Evolutionary conservation across 1,140 invertebrate genomes (phyloP).

Genomic region (Lepidurus packardi): DNA sequence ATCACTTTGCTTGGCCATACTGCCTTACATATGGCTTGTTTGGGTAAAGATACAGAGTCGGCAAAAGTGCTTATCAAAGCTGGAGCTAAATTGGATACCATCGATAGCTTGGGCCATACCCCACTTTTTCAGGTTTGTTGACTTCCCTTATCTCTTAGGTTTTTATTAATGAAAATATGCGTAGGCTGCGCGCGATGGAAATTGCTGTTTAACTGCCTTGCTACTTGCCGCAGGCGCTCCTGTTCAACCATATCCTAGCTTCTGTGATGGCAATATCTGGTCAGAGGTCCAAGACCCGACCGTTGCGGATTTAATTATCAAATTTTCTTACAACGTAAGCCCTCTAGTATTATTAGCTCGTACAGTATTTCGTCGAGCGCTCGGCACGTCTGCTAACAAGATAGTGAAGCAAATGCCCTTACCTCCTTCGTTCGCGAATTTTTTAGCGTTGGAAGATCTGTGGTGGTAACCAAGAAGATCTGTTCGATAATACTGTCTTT

Average conservation of each 20-base stretch:
- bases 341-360: background rate
- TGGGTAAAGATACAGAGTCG: constrained; percentile 28
- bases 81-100: constrained; percentile 23
- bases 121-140: constrained; percentile 29
- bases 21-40: constrained; percentile 31
- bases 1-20: constrained; percentile 32
- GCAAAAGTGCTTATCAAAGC: constrained; percentile 29
- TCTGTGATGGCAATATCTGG: constrained; percentile 8
- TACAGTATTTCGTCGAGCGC: background rate
- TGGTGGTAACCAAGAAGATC: background rate
- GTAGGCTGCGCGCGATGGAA: constrained; percentile 32
- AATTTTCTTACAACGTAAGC: background rate
- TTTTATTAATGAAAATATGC: background rate
- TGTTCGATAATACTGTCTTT: background rate
- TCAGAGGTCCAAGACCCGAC: background rate
- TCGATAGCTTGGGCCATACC: constrained; percentile 31
- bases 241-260: background rate
- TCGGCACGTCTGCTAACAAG: background rate
- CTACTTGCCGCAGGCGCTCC: constrained; percentile 27
- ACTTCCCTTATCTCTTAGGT: background rate
- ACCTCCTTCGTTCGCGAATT: background rate
- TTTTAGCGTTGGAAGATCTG: background rate
- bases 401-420: background rate
- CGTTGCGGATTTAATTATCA: constrained; percentile 1
- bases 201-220: constrained; percentile 21